Conservation (phyloP, 1,140 invertebrate species). For the Doryteuthis pealeii region DNA sequence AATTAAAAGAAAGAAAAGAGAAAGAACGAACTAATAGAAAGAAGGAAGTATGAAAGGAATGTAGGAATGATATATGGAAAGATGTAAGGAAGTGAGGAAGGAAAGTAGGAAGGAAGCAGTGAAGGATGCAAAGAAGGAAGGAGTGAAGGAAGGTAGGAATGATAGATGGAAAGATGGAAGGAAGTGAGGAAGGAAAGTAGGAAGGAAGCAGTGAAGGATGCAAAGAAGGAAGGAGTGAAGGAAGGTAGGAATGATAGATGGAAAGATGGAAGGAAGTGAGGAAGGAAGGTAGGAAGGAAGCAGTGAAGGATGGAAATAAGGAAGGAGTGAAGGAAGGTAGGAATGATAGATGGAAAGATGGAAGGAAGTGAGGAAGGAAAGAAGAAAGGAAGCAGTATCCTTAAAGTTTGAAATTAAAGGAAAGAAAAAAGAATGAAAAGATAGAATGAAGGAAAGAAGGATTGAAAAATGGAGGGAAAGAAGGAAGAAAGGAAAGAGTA, state of each 20-base stretch:
- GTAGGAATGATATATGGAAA: not conserved
- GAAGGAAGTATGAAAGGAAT: not conserved
- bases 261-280: not conserved
- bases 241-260: no score
- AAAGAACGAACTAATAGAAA: not conserved
- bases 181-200: no score
- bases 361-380: not conserved
- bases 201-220: no score
- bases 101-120: no score
- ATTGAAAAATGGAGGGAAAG: not conserved
- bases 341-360: no score
- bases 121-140: no score
- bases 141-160: no score
- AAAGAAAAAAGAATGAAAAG: not conserved
- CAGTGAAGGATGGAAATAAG: not conserved
- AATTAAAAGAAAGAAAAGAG: not conserved
- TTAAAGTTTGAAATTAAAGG: not conserved
- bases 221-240: no score
- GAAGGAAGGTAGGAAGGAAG: not conserved
- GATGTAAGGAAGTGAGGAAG: no score
- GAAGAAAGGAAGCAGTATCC: not conserved
- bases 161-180: no score
- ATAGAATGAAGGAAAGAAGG: not conserved
- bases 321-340: not conserved
- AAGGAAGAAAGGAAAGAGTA: no score